Evolutionary conservation across 2,888 invertebrate species (phyloP).

Genomic region (Chalcis sispes): DNA sequence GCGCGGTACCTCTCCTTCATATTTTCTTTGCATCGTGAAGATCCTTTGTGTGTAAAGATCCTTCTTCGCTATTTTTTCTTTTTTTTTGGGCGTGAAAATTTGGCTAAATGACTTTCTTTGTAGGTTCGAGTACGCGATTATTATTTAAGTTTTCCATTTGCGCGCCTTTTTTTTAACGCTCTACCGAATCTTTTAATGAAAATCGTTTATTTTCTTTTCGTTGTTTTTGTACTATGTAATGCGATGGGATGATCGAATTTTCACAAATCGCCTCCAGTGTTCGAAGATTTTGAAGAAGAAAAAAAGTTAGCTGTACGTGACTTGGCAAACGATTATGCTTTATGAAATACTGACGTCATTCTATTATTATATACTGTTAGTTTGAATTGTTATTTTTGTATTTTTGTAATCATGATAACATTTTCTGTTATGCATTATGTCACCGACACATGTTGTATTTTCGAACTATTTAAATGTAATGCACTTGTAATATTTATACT

Average conservation of each 20-base stretch:
- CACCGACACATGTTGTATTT: too few relatives aligned
- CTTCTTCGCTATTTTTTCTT: neutral
- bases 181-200: neutral
- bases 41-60: too few relatives aligned
- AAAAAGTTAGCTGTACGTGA: slow-evolving; percentile 28
- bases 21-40: too few relatives aligned
- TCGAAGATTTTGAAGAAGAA: neutral
- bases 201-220: neutral
- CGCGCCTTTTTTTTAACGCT: neutral
- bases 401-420: slow-evolving; percentile 16
- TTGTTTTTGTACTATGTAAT: neutral
- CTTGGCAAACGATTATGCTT: slow-evolving; percentile 38
- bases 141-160: neutral
- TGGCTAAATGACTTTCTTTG: neutral
- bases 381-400: slow-evolving; percentile 19
- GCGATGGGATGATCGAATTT: neutral
- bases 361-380: slow-evolving; percentile 31
- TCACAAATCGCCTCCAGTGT: neutral
- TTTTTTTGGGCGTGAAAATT: slow-evolving; percentile 14
- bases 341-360: slow-evolving; percentile 31
- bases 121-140: neutral
- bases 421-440: too few relatives aligned
- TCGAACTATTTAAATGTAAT: too few relatives aligned
- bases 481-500: too few relatives aligned
- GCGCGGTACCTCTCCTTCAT: neutral